Percentiles rank a stretch among this genome's conserved stretches.
phyloP scores from a whole-genome alignment of 2,888 invertebrate genomes.

The Trypoxylon attenuatum region DNA sequence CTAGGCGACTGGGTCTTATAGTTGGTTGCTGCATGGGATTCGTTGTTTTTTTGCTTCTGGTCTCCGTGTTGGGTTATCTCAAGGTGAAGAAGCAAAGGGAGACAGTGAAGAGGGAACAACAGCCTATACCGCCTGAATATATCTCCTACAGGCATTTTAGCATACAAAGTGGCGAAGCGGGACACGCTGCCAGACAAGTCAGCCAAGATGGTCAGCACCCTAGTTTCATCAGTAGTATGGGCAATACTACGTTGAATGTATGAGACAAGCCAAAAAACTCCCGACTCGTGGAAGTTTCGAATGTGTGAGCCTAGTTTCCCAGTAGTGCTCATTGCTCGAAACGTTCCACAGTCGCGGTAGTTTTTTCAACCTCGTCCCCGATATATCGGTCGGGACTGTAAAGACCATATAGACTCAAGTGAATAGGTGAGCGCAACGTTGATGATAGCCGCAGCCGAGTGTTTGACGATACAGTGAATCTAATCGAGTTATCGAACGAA shows the following conservation, averaged over 20 bases:
- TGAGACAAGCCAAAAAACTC: constrained; percentile 60
- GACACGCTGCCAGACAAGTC: constrained; percentile 58
- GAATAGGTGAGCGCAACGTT: too few relatives aligned
- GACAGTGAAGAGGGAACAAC: constrained; percentile 83
- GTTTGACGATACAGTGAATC: too few relatives aligned
- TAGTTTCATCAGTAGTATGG: constrained; percentile 64
- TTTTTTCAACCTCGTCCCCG: constrained; percentile 42
- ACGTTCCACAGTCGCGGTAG: constrained; percentile 45
- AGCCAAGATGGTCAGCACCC: constrained; percentile 65
- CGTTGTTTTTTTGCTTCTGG: constrained; percentile 88
- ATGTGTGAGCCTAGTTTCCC: constrained; percentile 44
- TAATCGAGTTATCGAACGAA: too few relatives aligned
- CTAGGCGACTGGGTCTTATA: constrained; percentile 87
- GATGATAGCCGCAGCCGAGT: too few relatives aligned
- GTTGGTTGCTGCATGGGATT: constrained; percentile 92
- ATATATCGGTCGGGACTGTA: too few relatives aligned
- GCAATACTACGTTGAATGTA: constrained; percentile 62
- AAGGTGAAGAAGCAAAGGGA: constrained; percentile 89
- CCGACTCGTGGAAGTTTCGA: constrained; percentile 59
- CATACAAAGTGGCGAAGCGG: constrained; percentile 80
- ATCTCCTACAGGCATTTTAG: constrained; percentile 86
- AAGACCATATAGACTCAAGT: too few relatives aligned
- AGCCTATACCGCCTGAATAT: constrained; percentile 85
- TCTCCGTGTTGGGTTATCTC: constrained; percentile 89
- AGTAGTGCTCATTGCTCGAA: constrained; percentile 26